Evolutionary conservation across 2,113 vertebrate genomes (phyloP).

Genomic region (Prinia subflava): DNA sequence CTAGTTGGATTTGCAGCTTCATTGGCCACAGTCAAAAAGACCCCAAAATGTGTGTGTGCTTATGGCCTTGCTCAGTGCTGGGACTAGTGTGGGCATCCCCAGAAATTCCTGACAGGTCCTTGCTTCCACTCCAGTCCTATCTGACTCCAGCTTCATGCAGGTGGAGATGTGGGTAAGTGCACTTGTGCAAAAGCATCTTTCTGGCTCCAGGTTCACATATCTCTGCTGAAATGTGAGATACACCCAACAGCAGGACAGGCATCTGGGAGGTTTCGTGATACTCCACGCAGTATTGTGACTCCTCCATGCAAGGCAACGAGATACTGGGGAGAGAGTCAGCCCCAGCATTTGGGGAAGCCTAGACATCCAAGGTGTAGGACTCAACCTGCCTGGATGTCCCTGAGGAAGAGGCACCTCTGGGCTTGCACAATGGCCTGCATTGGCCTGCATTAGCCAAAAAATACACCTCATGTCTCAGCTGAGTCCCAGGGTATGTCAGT

Average conservation of each 20-base stretch:
- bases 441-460: not conserved
- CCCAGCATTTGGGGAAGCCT: not conserved
- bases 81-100: rapidly evolving
- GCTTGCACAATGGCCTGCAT: not conserved
- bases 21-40: not conserved
- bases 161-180: not conserved
- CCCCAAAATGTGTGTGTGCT: not conserved
- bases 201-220: not conserved
- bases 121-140: not conserved
- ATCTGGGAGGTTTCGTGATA: not conserved
- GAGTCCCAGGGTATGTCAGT: not conserved
- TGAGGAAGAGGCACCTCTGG: not conserved
- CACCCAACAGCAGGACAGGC: not conserved
- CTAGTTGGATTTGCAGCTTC: not conserved
- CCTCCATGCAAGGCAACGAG: not conserved
- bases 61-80: not conserved
- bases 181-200: not conserved
- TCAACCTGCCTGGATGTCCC: not conserved
- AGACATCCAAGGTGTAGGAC: not conserved
- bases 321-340: not conserved
- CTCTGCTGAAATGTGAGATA: not conserved
- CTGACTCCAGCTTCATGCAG: rapidly evolving
- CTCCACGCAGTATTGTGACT: not conserved
- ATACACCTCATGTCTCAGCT: not conserved
- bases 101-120: not conserved